Evolutionary conservation across 1,140 invertebrate genomes (phyloP).

Genomic region (Euura saliciscinereae): DNA sequence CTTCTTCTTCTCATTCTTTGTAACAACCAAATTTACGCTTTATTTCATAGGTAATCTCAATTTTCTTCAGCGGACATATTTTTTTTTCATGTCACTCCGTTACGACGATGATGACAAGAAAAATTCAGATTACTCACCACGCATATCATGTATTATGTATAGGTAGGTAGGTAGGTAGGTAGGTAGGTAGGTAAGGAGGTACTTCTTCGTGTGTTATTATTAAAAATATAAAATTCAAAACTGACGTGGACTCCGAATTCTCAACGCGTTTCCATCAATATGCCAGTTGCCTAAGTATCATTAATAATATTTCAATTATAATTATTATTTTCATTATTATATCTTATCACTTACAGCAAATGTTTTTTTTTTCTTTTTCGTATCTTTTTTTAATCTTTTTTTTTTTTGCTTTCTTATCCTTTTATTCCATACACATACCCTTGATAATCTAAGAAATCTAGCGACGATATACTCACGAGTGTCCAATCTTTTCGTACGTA

Average conservation of each 20-base stretch:
- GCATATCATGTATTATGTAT: not conserved
- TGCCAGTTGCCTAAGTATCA: not conserved
- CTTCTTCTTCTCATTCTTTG: not conserved
- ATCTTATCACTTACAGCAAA: constrained; percentile 3
- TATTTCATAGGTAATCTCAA: not conserved
- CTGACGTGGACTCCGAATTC: not conserved
- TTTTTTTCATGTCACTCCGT: not conserved
- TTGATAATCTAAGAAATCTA: constrained; percentile 4
- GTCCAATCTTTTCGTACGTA: not conserved
- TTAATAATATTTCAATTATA: not conserved
- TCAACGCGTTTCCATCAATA: not conserved
- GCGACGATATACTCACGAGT: not conserved
- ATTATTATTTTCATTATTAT: not conserved
- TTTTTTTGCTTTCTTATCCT: not conserved
- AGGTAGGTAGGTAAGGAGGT: too few species aligned
- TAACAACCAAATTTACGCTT: not conserved
- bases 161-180: too few species aligned
- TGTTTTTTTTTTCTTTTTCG: not conserved
- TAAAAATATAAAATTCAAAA: constrained; percentile 5
- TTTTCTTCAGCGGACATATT: not conserved
- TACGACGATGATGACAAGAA: not conserved
- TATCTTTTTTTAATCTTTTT: not conserved
- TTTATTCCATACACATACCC: not conserved
- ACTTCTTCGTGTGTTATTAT: not conserved
- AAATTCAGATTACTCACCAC: not conserved